A percentile compares a stretch with the other conserved stretches of the same genome.
phyloP scores from a whole-genome alignment of 2,888 invertebrate species.

The Drosophila meridiana region DNA sequence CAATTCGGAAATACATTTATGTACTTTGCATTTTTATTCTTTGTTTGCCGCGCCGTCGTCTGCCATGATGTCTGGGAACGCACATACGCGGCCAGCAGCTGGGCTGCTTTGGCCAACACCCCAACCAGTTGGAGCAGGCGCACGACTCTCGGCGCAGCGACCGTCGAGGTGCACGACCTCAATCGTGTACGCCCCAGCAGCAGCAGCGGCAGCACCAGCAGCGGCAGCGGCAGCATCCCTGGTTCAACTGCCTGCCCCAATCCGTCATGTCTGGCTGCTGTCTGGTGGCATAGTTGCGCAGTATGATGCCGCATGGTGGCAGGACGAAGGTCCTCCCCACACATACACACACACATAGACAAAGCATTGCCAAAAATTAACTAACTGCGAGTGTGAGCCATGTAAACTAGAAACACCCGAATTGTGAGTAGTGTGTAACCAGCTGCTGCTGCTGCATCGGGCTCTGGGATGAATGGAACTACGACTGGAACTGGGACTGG shows the following conservation, averaged over 20 bases:
- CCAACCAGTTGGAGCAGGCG: conserved; percentile 67
- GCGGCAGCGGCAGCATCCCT: conserved; percentile 9
- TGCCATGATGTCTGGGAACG: conserved; percentile 76
- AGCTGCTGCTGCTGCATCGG: conserved; percentile 40
- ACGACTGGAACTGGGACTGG: conserved; percentile 11
- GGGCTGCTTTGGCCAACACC: conserved; percentile 16
- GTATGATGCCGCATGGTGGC: conserved; percentile 26
- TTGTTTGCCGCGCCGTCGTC: conserved; percentile 68
- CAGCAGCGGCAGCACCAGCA: background rate
- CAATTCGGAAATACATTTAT: conserved; percentile 75
- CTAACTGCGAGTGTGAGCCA: conserved; percentile 38
- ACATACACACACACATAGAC: conserved; percentile 9
- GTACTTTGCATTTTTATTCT: conserved; percentile 52
- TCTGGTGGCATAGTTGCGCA: conserved; percentile 56
- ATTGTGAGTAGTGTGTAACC: conserved; percentile 54
- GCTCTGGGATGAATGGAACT: conserved; percentile 40
- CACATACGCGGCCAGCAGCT: conserved; percentile 51
- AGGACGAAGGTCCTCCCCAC: conserved; percentile 28
- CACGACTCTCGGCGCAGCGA: conserved; percentile 48
- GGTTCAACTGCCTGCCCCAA: conserved; percentile 61
- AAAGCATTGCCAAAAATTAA: conserved; percentile 73
- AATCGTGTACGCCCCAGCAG: conserved; percentile 71
- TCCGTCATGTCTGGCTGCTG: conserved; percentile 72
- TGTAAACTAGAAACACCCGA: conserved; percentile 50
- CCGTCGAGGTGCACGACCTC: conserved; percentile 82